Percentiles rank a stretch among this genome's conserved stretches.
These are phyloP conservation scores for Crotalus helleri DNA, from an alignment of 2,113 vertebrate genomes.

Conservation along the genomic window DNA sequence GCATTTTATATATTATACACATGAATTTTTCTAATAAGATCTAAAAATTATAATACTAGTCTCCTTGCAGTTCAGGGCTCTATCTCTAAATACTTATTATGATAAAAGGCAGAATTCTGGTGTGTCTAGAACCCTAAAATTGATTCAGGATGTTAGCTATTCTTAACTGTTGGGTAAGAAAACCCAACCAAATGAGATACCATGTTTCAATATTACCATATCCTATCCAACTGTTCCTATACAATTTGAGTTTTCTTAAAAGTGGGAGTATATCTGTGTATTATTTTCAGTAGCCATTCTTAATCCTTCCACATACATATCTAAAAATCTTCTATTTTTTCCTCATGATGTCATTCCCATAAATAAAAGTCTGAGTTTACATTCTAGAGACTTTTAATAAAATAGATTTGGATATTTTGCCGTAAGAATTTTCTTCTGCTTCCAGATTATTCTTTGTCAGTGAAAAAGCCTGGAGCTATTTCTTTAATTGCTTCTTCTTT, in stretches of 20 bases:
- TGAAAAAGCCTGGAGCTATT: neutral
- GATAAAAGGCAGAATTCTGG: neutral
- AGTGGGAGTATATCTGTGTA: neutral
- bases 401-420: neutral
- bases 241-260: neutral
- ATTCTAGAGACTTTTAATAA: neutral
- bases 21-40: neutral
- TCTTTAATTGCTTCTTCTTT: neutral
- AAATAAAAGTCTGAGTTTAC: neutral
- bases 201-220: neutral
- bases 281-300: neutral
- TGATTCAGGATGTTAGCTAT: neutral
- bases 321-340: neutral
- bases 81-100: neutral
- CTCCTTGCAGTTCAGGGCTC: neutral
- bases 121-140: neutral
- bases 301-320: neutral
- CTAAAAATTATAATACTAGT: neutral
- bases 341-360: neutral
- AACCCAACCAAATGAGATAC: neutral
- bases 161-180: neutral
- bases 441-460: neutral
- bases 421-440: neutral
- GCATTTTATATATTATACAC: neutral
- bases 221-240: neutral